Evolutionary conservation across 2,888 invertebrate species (phyloP), one percentile per base, ranked within the genome.

Genomic region (Cosmia trapezina): DNA sequence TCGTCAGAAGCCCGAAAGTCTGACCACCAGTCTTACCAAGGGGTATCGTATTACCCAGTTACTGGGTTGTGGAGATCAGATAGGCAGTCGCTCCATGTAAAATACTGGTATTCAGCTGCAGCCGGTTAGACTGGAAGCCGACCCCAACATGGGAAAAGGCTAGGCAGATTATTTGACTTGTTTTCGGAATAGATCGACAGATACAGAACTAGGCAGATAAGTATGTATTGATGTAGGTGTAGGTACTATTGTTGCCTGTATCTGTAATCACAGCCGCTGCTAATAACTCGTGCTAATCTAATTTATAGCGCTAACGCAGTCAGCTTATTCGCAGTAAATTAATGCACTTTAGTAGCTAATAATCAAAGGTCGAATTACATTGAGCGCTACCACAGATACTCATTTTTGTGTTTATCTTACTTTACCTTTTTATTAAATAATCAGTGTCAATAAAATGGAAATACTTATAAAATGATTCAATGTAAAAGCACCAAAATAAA

Each of bases 251-350:
- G 28, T 43, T 14, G 51, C 37, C 33, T 45, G 56, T 41, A 47
- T 49, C 60, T 41, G 67, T 41, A 28, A 61, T 14, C 43, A 57
- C 60, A 37, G n/a, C n/a, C 51, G 37, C n/a, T 14, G 45, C 22
- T 72, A 78, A 81, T 81, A 70, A 66, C 56, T 81, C 70, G 37
- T n/a, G 53, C 49, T 65, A 59, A 78, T 78, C 53, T 76, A 62
- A 78, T 81, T 65, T 49, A 76, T 62, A 65, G 61, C 41, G 33
- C 61, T 37, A 33, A 57, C 33, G 43, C 61, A 65, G 47, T 53
- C 64, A 64, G 47, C 41, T 37, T 37, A 57, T 76, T 14, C n/a
- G 12, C 54, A 69, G 19, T 62, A 64, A 81, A 69, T 76, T 61
- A 62, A 17, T 33, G 3, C 43, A 57, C 28, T 57, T 63, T 75